Base-by-base conservation (phyloP, 30 jellyfish, hydroid and myxozoan species). In the Turritopsis rubra region DNA sequence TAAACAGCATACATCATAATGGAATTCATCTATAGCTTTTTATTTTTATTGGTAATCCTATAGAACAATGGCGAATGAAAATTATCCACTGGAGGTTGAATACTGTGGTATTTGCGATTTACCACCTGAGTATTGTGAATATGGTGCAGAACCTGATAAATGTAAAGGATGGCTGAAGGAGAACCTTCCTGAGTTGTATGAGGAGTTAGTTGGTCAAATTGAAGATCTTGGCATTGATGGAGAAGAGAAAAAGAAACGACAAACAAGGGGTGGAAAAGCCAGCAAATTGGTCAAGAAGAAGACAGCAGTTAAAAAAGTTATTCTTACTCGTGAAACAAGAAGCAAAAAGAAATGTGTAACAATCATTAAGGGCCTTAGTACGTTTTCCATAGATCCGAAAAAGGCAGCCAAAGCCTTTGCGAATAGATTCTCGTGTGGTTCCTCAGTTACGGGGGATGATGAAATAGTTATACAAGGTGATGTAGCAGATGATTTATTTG, bases 401-500 rank as follows among this genome's bases (percentile, higher is more conserved):
- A 94, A 94, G 77, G 99, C 99, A 1, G 95, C 99, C 28, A 94
- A 94, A 81, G 85, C 89, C 21, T 94, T 94, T 81, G 96, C 99
- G n/a, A 94, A 89, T 65, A 89, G 83, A 80, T 94, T 94, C 66
- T 94, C 99, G 18, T 94, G 99, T 84, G 99, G 99, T 53, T 89
- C 99, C 21, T 94, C 99, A 8, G 99, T 94, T 22, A 94, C 99
- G 20, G 99, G 96, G 29, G 97, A 89, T 41, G 97, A 94, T 73
- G 99, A 94, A 73, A 94, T 94, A 19, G 97, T 94, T 24, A 89
- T 94, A 18, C 99, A 94, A 83, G 99, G 99, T 20, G 99, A 94
- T 86, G 96, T 94, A 28, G 95, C 96, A 18, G 95, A 94, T 75
- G 99, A 89, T 80, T 85, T 94, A 72, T 74, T 84, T 18, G 99